Evolutionary conservation across 2,888 invertebrate species (phyloP).

Genomic region (Papilio gigon): DNA sequence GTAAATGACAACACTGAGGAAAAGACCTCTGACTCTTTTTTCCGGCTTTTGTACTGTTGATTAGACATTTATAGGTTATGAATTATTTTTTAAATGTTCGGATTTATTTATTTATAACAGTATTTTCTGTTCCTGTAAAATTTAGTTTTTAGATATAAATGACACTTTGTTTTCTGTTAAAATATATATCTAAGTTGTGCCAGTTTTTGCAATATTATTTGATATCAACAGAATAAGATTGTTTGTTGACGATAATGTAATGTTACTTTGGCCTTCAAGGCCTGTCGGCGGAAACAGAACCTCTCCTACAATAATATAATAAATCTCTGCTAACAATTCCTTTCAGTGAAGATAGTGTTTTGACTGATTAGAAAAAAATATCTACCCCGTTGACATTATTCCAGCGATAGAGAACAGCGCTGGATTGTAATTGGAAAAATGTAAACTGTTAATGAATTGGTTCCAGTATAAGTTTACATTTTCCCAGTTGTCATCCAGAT

Average conservation of each 20-base stretch:
- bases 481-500: no score
- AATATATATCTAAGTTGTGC: background rate
- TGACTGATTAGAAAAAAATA: background rate
- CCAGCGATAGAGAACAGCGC: no score
- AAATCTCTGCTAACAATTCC: background rate
- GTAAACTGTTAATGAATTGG: no score
- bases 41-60: no score
- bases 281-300: background rate
- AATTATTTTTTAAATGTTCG: no score
- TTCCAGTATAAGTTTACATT: no score
- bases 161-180: background rate
- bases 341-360: background rate
- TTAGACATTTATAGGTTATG: no score
- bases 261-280: constrained; percentile 7
- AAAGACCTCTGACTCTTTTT: no score
- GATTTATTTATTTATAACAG: no score
- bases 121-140: background rate
- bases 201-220: background rate
- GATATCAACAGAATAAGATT: background rate
- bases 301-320: constrained; percentile 1
- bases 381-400: no score
- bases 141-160: background rate
- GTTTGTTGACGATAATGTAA: background rate
- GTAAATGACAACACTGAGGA: no score
- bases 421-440: no score